Evolutionary conservation across 2,888 invertebrate species (phyloP), one percentile per base, ranked within the genome.

Genomic region (Laspeyria flexula): DNA sequence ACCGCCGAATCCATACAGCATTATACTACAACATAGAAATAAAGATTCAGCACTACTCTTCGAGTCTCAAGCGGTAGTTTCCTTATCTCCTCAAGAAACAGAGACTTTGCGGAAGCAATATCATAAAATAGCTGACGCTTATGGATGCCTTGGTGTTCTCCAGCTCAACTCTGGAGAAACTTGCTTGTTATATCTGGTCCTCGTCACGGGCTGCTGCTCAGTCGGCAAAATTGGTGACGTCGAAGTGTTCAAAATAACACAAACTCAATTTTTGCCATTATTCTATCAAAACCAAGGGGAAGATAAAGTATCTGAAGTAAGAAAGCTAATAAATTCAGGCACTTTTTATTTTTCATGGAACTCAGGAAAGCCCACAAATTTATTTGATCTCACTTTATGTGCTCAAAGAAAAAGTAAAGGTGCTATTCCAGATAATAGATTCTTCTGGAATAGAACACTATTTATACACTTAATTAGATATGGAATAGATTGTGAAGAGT

Each of bases 391-490:
- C 53, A 99, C 99, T 10, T 90, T 99, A 46, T 99, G 98, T 86
- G 97, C 98, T 43, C 99, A 99, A 91, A 94, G 98, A 67, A 95
- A 96, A 73, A 95, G 95, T 64, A 96, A 96, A 81, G 96, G 96
- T 7, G 94, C 93, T 11, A 94, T 94, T 65, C 96, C 98, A 37
- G 99, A 99, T 88, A 98, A 98, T 79, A 94, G 99, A 79, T 99
- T 99, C 86, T 99, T 99, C 84, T 99, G 99, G 99, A 99, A 99
- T 86, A 95, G 99, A 72, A 98, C 97, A 93, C 93, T 99, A 61
- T 98, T 98, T 83, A 96, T 99, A 59, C 98, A 98, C 88, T 93
- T 99, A 65, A 95, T 98, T 73, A 94, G 98, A 65, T 99, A 95
- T 92, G 97, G 97, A 43, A 96, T 99, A 31, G 96, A 98, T 81